A percentile compares a stretch with the other conserved stretches of the same genome.
Evolutionary conservation across 1,140 invertebrate genomes (phyloP).

Genomic region (Ridgeia piscesae): DNA sequence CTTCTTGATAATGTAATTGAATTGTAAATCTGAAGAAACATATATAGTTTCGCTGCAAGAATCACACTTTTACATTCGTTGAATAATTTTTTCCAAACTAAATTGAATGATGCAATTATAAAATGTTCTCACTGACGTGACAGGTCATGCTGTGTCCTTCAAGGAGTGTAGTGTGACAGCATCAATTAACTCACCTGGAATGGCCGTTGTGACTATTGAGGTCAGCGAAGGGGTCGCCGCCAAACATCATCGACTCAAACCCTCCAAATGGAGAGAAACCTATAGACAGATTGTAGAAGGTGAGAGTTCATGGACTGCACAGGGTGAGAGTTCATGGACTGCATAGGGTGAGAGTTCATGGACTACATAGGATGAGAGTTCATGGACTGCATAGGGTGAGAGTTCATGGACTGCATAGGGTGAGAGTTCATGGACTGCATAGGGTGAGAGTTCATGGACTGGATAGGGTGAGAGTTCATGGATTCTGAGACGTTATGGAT

Average conservation of each 20-base stretch:
- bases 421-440: neutral
- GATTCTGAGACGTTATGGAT: neutral
- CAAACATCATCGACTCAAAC: slow-evolving; percentile 10
- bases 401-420: neutral
- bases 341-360: neutral
- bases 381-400: neutral
- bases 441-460: neutral
- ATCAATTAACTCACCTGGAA: slow-evolving; percentile 6
- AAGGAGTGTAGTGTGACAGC: neutral
- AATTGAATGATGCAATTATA: neutral
- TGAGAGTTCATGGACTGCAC: neutral
- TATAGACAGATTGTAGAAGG: neutral
- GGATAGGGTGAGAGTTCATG: neutral
- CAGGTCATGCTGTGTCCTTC: neutral
- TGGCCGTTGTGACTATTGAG: neutral
- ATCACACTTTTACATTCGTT: no score
- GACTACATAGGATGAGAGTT: neutral
- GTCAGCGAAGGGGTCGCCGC: slow-evolving; percentile 19
- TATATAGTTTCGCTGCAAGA: no score
- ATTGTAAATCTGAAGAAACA: neutral
- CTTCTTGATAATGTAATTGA: neutral
- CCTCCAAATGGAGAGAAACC: slow-evolving; percentile 10
- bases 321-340: neutral
- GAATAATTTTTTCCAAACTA: neutral
- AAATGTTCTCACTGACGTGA: neutral